Conservation (phyloP, 2,888 invertebrate species). For the Mesoligia furuncula region DNA sequence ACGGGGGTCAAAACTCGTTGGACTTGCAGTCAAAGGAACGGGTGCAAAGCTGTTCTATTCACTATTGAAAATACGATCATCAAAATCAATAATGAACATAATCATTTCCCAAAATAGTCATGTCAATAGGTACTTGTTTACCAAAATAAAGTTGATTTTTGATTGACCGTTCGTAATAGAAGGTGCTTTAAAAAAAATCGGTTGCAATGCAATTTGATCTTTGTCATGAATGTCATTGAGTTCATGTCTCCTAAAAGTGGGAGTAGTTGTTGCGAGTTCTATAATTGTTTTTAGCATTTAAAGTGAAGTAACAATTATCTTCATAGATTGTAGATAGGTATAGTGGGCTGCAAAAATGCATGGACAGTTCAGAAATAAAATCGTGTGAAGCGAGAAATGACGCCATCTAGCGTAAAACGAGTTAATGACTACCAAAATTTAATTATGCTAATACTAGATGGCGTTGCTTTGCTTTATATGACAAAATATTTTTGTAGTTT, state of each 20-base stretch:
- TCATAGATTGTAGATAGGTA: not conserved
- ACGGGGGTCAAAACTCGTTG: slow-evolving; percentile 2
- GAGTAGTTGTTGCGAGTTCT: not conserved
- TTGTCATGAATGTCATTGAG: not conserved
- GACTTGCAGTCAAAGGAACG: slow-evolving; percentile 5
- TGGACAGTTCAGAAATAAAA: no score
- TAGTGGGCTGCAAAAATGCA: no score
- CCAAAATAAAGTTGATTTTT: no score
- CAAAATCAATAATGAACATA: slow-evolving; percentile 10
- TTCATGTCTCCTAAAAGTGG: not conserved
- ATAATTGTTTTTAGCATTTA: not conserved
- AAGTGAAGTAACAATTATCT: not conserved
- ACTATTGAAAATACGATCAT: not conserved
- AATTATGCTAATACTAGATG: no score
- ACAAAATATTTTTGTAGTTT: no score
- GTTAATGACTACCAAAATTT: no score
- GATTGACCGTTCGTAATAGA: not conserved
- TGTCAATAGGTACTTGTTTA: not conserved
- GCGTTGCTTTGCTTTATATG: no score
- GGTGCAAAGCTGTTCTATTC: slow-evolving; percentile 3
- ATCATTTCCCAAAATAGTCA: slow-evolving; percentile 1
- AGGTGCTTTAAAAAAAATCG: not conserved
- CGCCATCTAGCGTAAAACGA: no score
- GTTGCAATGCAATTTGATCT: not conserved
- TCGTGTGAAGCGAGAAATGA: no score